Percentiles rank a stretch among this genome's conserved stretches.
phyloP scores from a whole-genome alignment of 2,888 invertebrate species.

The Lepas anatifera region DNA sequence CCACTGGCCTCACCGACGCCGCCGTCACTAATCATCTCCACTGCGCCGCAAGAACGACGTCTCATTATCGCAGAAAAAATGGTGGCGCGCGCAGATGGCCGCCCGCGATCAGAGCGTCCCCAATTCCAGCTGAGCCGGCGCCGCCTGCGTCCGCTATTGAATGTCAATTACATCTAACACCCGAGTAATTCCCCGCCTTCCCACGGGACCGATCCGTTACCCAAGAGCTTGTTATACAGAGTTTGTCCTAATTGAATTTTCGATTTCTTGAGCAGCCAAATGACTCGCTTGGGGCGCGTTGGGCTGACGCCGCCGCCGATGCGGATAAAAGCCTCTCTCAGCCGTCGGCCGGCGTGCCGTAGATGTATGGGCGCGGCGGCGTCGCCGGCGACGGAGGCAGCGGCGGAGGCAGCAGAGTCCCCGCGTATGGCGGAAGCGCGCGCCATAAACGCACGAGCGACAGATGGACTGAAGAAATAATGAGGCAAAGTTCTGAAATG shows the following conservation, averaged over 20 bases:
- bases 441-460: too few relatives aligned
- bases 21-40: neutral
- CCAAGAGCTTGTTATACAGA: constrained; percentile 12
- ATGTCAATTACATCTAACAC: constrained; percentile 11
- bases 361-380: too few relatives aligned
- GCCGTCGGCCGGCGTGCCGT: too few relatives aligned
- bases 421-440: too few relatives aligned
- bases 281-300: constrained; percentile 6
- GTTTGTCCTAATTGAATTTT: constrained; percentile 15
- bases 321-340: neutral
- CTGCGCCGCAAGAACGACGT: constrained; percentile 3
- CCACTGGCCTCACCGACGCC: neutral
- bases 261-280: constrained; percentile 11
- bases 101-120: neutral
- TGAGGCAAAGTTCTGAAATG: too few relatives aligned
- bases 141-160: neutral
- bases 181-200: neutral
- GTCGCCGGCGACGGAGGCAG: too few relatives aligned
- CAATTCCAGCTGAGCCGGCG: neutral
- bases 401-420: too few relatives aligned
- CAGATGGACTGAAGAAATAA: too few relatives aligned
- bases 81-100: neutral
- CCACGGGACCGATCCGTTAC: constrained; percentile 1
- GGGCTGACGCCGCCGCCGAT: neutral
- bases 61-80: constrained; percentile 4